phyloP scores from a whole-genome alignment of 2,888 invertebrate species.

The Epistrophe eligans region DNA sequence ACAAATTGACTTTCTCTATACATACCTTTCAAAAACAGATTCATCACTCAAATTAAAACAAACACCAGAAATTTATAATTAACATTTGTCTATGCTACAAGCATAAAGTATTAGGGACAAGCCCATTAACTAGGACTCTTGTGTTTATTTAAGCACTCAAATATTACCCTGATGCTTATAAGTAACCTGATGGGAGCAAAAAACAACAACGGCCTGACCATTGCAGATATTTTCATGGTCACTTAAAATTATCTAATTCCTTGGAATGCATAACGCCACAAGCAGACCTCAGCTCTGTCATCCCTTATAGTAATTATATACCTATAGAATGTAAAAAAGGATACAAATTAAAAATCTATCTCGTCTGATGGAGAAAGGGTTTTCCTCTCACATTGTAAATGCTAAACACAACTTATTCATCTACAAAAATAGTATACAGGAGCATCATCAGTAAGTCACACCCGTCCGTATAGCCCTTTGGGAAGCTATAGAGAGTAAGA shows the following conservation, averaged over 20 bases:
- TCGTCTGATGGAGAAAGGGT: conserved; percentile 42
- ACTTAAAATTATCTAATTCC: conserved; percentile 75
- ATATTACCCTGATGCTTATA: conserved; percentile 9
- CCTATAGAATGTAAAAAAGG: conserved; percentile 54
- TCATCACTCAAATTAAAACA: conserved; percentile 31
- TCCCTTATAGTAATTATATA: no score
- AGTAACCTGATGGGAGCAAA: conserved; percentile 19
- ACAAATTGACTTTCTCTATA: not conserved
- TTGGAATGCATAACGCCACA: conserved; percentile 53
- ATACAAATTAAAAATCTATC: conserved; percentile 73
- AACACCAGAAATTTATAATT: conserved; percentile 38
- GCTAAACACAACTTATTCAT: conserved; percentile 69
- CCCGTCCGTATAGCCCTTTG: not conserved
- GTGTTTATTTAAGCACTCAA: conserved; percentile 7
- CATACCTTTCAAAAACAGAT: conserved; percentile 34
- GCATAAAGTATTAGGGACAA: conserved; percentile 2
- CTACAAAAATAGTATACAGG: conserved; percentile 32
- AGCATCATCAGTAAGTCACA: not conserved
- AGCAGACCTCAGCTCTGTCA: conserved; percentile 68
- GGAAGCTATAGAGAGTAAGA: not conserved
- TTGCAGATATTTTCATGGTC: conserved; percentile 71
- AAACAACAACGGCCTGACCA: conserved; percentile 56
- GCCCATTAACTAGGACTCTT: conserved; percentile 30
- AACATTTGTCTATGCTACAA: conserved; percentile 15
- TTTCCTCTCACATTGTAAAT: conserved; percentile 31